Evolutionary conservation across 2,888 invertebrate species (phyloP), one percentile per base, ranked within the genome.

Genomic region (Eilema caniola): DNA sequence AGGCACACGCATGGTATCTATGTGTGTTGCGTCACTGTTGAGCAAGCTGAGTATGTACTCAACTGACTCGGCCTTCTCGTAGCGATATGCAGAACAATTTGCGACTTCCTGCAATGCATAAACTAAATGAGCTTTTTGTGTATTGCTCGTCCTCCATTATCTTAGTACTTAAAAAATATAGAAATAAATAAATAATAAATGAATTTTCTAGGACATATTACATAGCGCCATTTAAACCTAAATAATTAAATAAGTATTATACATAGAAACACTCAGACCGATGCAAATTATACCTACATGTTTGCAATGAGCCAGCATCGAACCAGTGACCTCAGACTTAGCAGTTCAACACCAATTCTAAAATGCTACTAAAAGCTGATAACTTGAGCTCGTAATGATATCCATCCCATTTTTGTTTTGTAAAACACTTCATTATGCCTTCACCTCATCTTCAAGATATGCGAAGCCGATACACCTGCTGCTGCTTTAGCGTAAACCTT

Each of bases 1-100:
- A 65, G 31, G 64, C 64, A 53, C 53, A 31, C 4, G n/a, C 53
- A 65, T 31, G 14, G 25, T 28, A 59, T 59, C 59, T 11, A 14
- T 62, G 20, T 63, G n/a, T 65, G 64, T 31, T 53, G 53, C 31
- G 28, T 65, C 53, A 31, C 33, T 62, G 31, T 65, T 65, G 16
- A 65, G 53, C 53, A 65, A 65, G 23, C 53, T 31, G 5, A 0
- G 14, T 28, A n/a, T n/a, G n/a, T n/a, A 23, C n/a, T 65, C 64
- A 65, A 59, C 59, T 59, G 59, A 16, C 59, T 59, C 59, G 59
- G 14, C 59, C 59, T 59, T 59, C 59, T 57, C n/a, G 11, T 25
- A 59, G 25, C 7, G 16, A 25, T 59, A 59, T 59, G 16, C 59
- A 28, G 25, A 59, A 59, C 59, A 24, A 59, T 59, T 59, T 24